phyloP scores from a whole-genome alignment of 23 tunicate genomes.

The Halocynthia aurantium region DNA sequence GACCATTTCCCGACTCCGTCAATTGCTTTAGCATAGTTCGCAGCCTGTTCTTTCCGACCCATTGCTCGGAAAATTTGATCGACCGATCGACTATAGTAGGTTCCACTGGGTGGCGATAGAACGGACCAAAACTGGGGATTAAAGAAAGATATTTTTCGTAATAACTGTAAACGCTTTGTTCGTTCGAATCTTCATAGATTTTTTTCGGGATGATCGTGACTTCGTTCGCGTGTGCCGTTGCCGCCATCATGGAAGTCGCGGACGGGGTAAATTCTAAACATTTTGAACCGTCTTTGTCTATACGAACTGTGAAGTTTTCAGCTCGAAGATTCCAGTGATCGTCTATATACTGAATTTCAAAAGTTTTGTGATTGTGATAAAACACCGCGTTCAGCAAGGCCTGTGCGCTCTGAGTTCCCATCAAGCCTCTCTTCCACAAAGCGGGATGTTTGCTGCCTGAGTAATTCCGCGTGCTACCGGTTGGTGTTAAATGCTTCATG shows the following conservation, averaged over 20 bases:
- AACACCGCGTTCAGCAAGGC: conserved; percentile 81
- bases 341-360: conserved; percentile 65
- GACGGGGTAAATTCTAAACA: conserved; percentile 78
- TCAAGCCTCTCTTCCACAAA: conserved; percentile 56
- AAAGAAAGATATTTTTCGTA: conserved; percentile 65
- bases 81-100: conserved; percentile 87
- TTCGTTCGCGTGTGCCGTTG: conserved; percentile 3
- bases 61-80: conserved; percentile 78
- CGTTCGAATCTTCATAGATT: conserved; percentile 49
- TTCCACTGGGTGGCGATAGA: conserved; percentile 81
- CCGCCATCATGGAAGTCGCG: conserved; percentile 18
- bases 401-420: conserved; percentile 63
- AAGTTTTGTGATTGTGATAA: conserved; percentile 68
- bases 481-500: neutral
- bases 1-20: conserved; percentile 20
- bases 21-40: conserved; percentile 87
- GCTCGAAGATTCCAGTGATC: conserved; percentile 87
- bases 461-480: neutral
- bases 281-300: conserved; percentile 25
- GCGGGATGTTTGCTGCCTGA: conserved; percentile 30
- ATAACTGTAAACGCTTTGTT: conserved; percentile 41
- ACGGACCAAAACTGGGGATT: conserved; percentile 66
- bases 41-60: conserved; percentile 86
- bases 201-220: conserved; percentile 25
- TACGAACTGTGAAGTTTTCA: conserved; percentile 42